phyloP scores from a whole-genome alignment of 2,797 vertebrate species.

The Phalloptychus januarius region DNA sequence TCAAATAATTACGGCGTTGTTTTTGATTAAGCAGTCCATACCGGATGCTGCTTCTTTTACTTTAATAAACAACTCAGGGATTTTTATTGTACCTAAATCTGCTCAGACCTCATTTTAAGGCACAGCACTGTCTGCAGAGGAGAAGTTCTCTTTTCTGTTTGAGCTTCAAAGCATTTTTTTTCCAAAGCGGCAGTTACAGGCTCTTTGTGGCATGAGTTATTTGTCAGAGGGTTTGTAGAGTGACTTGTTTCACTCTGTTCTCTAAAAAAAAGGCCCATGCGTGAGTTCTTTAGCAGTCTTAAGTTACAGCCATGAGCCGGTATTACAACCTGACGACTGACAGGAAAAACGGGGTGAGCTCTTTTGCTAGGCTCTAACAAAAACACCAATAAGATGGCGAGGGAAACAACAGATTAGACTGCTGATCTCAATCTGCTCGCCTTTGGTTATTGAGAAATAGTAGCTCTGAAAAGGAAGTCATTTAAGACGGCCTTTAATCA shows the following conservation, averaged over 20 bases:
- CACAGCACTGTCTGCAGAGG: conserved; percentile 31
- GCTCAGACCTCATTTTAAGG: conserved; percentile 13
- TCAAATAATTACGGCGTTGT: conserved; percentile 52
- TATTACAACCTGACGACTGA: conserved; percentile 86
- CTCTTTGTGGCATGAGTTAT: conserved; percentile 83
- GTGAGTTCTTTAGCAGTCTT: conserved; percentile 76
- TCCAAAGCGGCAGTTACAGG: conserved; percentile 80
- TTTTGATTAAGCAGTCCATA: conserved; percentile 30
- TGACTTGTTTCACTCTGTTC: conserved; percentile 81
- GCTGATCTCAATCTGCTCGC: conserved; percentile 78
- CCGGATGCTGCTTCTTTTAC: conserved; percentile 32
- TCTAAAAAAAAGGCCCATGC: conserved; percentile 71
- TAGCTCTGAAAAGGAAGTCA: conserved; percentile 81
- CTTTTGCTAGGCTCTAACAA: conserved; percentile 73
- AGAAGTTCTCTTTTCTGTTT: conserved; percentile 78
- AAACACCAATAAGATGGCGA: conserved; percentile 80
- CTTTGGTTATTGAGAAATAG: conserved; percentile 83
- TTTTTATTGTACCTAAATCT: conserved; percentile 32
- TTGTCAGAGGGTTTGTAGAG: conserved; percentile 84
- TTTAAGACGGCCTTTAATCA: conserved; percentile 84
- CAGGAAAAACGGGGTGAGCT: conserved; percentile 80
- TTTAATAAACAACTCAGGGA: conserved; percentile 39
- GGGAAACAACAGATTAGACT: conserved; percentile 80
- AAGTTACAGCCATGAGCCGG: conserved; percentile 77
- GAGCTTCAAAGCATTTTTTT: conserved; percentile 83